Evolutionary conservation across 2,797 vertebrate genomes (phyloP).

Genomic region (Rhinoraja longicauda): DNA sequence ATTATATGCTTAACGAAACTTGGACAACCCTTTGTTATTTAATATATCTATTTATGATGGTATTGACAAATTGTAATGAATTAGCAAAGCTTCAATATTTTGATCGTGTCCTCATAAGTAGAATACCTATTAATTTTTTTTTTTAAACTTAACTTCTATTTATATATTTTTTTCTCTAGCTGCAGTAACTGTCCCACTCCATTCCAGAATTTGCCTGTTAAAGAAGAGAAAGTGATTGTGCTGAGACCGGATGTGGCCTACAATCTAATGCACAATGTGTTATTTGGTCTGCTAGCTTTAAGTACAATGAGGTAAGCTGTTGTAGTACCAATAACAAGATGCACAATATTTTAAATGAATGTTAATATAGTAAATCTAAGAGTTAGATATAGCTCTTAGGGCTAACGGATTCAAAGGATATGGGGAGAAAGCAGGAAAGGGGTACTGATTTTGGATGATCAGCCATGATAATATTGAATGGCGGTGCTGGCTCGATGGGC

Average conservation of each 20-base stretch:
- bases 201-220: constrained; percentile 8
- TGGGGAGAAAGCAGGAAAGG: too few relatives aligned
- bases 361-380: background rate
- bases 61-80: background rate
- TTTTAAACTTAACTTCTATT: background rate
- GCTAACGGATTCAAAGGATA: too few relatives aligned
- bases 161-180: background rate
- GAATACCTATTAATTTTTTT: too few relatives aligned
- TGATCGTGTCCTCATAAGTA: background rate
- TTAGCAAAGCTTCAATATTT: background rate
- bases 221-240: constrained; percentile 46
- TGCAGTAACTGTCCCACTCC: background rate
- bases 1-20: background rate
- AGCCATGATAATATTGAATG: too few relatives aligned
- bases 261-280: constrained; percentile 75
- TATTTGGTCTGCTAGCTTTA: constrained; percentile 82
- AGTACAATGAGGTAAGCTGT: constrained; percentile 84
- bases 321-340: background rate
- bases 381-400: too few relatives aligned
- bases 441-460: too few relatives aligned
- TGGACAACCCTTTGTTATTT: background rate
- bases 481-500: too few relatives aligned
- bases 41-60: background rate
- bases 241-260: constrained; percentile 80
- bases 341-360: background rate